Conservation (phyloP, 2,113 vertebrate species). For the Perognathus longimembris region DNA sequence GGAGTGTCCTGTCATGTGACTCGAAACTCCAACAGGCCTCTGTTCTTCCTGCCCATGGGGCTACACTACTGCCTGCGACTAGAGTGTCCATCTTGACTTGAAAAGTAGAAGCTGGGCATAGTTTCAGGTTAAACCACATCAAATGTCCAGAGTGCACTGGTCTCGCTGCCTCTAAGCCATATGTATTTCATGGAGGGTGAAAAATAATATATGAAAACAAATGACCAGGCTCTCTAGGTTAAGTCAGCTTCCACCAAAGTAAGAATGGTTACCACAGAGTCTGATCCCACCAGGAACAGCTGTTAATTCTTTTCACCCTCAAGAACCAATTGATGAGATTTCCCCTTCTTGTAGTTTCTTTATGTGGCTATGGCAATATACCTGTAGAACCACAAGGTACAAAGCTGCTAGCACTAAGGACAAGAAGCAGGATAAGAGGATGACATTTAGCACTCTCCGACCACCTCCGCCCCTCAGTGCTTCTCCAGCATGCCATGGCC, state of each 20-base stretch:
- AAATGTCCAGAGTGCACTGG: not conserved
- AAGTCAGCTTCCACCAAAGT: not conserved
- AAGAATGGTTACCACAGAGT: not conserved
- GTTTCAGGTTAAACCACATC: conserved; percentile 12
- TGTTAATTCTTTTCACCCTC: not conserved
- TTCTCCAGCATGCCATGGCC: not conserved
- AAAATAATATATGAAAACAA: not conserved
- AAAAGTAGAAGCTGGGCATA: not conserved
- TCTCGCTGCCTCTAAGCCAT: not conserved
- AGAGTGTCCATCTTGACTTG: not conserved
- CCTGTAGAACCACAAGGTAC: not conserved
- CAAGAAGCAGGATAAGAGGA: not conserved
- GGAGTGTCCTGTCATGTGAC: not conserved
- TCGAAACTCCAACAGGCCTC: not conserved
- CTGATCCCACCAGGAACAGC: not conserved
- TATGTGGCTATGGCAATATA: not conserved
- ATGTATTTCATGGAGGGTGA: not conserved
- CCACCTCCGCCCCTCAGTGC: accelerated
- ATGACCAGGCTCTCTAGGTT: not conserved
- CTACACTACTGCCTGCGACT: not conserved
- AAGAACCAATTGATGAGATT: not conserved
- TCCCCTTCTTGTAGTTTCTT: not conserved
- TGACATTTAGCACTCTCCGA: not conserved
- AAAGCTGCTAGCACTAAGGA: not conserved
- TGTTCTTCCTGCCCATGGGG: conserved; percentile 24